phyloP scores from a whole-genome alignment of 2,888 invertebrate genomes.

The Brenthis ino region DNA sequence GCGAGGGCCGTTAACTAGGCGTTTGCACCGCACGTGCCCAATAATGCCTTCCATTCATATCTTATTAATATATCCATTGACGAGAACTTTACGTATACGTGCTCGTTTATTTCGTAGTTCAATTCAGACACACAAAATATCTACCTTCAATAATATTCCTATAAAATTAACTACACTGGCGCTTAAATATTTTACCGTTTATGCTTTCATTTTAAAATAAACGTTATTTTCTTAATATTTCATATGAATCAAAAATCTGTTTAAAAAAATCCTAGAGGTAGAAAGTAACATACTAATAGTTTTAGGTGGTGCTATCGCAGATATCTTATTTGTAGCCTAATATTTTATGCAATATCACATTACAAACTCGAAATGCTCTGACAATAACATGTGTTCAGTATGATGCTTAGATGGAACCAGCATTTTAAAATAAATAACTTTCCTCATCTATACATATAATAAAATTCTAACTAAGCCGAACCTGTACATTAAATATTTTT shows the following conservation, averaged over 20 bases:
- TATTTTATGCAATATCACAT: conserved; percentile 19
- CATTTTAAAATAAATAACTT: conserved; percentile 8
- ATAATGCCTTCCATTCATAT: conserved; percentile 27
- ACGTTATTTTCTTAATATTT: too few relatives aligned
- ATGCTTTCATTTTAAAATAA: not conserved
- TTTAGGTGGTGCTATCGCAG: not conserved
- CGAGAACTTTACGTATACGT: not conserved
- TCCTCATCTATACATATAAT: too few relatives aligned
- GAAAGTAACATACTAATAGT: too few relatives aligned
- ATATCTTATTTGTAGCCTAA: not conserved
- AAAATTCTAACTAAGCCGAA: too few relatives aligned
- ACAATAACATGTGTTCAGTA: not conserved
- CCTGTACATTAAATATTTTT: too few relatives aligned
- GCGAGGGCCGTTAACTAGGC: not conserved
- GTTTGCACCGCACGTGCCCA: conserved; percentile 21
- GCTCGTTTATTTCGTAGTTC: not conserved
- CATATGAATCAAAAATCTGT: too few relatives aligned
- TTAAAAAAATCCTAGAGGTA: too few relatives aligned
- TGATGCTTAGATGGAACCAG: not conserved
- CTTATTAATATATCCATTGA: conserved; percentile 21
- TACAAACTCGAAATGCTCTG: not conserved
- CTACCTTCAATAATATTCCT: not conserved
- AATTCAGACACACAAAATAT: not conserved
- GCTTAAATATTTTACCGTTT: not conserved
- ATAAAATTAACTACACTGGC: not conserved